Conservation (phyloP, 2,888 invertebrate species). For the Eucera pruinosa region DNA sequence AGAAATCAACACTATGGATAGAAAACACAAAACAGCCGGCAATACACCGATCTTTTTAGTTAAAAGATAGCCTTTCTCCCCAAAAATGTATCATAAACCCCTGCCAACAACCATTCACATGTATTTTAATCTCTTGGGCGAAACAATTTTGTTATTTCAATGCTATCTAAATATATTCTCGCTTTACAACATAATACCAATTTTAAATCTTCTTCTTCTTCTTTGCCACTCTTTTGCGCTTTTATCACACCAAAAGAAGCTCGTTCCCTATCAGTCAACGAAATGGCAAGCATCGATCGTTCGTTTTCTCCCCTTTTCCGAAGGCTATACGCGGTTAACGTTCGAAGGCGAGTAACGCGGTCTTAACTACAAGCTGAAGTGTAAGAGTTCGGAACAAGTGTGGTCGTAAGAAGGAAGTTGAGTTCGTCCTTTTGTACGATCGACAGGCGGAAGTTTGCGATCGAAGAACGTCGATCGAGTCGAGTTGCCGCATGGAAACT, state of each 20-base stretch:
- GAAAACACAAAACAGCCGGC: too few relatives aligned
- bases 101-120: too few relatives aligned
- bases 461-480: conserved; percentile 64
- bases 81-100: too few relatives aligned
- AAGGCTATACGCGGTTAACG: conserved; percentile 1
- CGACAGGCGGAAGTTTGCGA: conserved; percentile 56
- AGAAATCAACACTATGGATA: too few relatives aligned
- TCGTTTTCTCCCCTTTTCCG: background rate
- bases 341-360: conserved; percentile 24
- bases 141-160: too few relatives aligned
- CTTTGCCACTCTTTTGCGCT: background rate
- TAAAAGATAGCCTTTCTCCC: too few relatives aligned
- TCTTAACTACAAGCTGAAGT: conserved; percentile 15
- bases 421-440: conserved; percentile 47
- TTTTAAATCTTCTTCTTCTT: too few relatives aligned
- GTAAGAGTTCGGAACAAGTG: conserved; percentile 21
- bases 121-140: too few relatives aligned
- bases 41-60: too few relatives aligned
- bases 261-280: background rate
- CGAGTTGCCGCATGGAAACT: conserved; percentile 53
- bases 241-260: background rate
- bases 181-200: too few relatives aligned
- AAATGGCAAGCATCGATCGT: conserved; percentile 3
- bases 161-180: too few relatives aligned
- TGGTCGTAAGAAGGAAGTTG: conserved; percentile 22